Evolutionary conservation across 1,140 invertebrate genomes (phyloP), one percentile per base, ranked within the genome.

Genomic region (Lethocerus indicus): DNA sequence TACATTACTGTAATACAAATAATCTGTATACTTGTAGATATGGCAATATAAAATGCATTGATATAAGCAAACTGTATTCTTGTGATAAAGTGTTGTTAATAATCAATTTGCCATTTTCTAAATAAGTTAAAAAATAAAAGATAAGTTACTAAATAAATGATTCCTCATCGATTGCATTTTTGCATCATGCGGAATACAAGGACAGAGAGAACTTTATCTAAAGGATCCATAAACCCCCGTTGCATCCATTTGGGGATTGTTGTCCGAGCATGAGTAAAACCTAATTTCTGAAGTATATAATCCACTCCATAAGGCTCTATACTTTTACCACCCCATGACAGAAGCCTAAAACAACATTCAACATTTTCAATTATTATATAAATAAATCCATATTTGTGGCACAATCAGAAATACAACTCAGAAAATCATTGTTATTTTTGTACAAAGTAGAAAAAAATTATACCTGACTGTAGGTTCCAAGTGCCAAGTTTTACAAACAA

Each of bases 161-260:
- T n/a, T n/a, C n/a, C n/a, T n/a, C n/a, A n/a, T n/a, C n/a, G n/a
- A n/a, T n/a, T n/a, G n/a, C n/a, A n/a, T n/a, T n/a, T n/a, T 28
- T 47, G 50, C 26, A 63, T 54, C 61, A 63, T 68, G 47, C 63
- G 56, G 32, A 64, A 63, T 49, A 71, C 66, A 4, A 72, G 58
- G 16, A 69, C 55, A 3, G 72, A 69, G 14, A 75, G 53, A 2
- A 92, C 72, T 66, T 87, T 87, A 65, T 95, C 91, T 23, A 93
- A 64, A 0, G 91, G 90, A 70, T 98, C 95, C 78, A 97, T 89
- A 56, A 93, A 87, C 23, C 93, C 93, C 49, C 95, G 72, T 67
- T 98, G 95, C 68, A 97, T 77, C 90, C 94, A 98, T 69, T 98
- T 98, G 18, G 95, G 95, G 63, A 98, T 98, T 27, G 95, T 98